A percentile compares a stretch with the other conserved stretches of the same genome.
These are phyloP conservation scores for Melanostoma mellinum DNA, from an alignment of 2,888 invertebrate genomes.

Conservation along the genomic window DNA sequence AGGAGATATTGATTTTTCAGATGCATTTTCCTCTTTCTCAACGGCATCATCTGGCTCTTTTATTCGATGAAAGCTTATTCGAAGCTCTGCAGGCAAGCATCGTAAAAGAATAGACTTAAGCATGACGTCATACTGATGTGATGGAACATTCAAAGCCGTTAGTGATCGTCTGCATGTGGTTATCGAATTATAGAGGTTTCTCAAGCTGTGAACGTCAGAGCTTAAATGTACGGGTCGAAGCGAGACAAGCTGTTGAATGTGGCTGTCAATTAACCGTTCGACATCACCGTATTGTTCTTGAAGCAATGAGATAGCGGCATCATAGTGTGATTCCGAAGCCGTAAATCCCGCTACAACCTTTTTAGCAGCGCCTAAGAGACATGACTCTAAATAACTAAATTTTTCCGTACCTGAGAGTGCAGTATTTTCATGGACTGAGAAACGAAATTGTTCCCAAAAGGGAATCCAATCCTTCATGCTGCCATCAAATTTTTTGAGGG, in stretches of 20 bases:
- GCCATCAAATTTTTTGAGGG: not conserved
- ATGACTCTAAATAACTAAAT: conserved; percentile 5
- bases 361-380: not conserved
- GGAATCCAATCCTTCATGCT: too few species aligned
- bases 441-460: conserved; percentile 9
- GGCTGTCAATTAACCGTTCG: conserved; percentile 19
- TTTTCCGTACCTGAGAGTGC: not conserved
- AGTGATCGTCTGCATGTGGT: conserved; percentile 3
- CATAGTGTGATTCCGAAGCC: conserved; percentile 9
- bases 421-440: conserved; percentile 11
- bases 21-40: too few species aligned
- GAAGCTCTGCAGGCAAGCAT: not conserved
- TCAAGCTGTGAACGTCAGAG: not conserved
- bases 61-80: conserved; percentile 1
- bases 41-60: not conserved
- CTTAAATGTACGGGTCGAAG: conserved; percentile 19
- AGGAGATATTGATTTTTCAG: too few species aligned
- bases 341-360: conserved; percentile 13
- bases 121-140: conserved; percentile 24
- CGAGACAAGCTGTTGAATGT: conserved; percentile 27
- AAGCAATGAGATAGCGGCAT: conserved; percentile 22
- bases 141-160: conserved; percentile 26
- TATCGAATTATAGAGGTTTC: conserved; percentile 14
- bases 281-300: conserved; percentile 19
- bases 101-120: not conserved